These are phyloP conservation scores for Deroptyus accipitrinus DNA, from an alignment of 2,113 vertebrate species.

Conservation along the genomic window DNA sequence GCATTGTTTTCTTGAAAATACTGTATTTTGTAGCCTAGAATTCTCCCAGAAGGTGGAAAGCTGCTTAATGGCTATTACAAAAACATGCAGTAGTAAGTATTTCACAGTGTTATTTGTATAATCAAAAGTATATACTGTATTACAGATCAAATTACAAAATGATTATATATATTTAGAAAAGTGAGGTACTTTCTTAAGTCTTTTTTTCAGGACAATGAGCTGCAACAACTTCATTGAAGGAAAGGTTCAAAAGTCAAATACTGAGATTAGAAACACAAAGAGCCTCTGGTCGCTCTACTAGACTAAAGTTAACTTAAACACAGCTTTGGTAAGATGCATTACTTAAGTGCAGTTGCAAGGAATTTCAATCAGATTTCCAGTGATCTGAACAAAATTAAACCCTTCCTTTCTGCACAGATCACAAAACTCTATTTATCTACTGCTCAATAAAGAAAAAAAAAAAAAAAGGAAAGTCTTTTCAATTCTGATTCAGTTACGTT, in stretches of 20 bases:
- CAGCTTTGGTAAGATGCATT: neutral
- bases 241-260: neutral
- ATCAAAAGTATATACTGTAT: neutral
- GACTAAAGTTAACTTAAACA: neutral
- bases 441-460: neutral
- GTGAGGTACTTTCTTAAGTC: neutral
- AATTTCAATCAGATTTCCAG: neutral
- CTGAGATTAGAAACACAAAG: neutral
- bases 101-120: neutral
- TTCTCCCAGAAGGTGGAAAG: constrained; percentile 36
- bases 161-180: neutral
- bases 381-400: neutral
- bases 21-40: constrained; percentile 69
- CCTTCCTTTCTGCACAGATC: neutral
- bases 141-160: neutral
- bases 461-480: neutral
- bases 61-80: constrained; percentile 29
- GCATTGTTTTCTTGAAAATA: constrained; percentile 62
- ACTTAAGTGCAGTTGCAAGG: neutral
- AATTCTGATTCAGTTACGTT: neutral
- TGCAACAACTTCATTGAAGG: neutral
- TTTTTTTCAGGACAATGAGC: neutral
- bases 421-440: neutral
- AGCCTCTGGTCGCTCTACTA: neutral
- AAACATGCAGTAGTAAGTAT: neutral